phyloP scores from a whole-genome alignment of 2,888 invertebrate genomes.

The Campopleginae sp. region DNA sequence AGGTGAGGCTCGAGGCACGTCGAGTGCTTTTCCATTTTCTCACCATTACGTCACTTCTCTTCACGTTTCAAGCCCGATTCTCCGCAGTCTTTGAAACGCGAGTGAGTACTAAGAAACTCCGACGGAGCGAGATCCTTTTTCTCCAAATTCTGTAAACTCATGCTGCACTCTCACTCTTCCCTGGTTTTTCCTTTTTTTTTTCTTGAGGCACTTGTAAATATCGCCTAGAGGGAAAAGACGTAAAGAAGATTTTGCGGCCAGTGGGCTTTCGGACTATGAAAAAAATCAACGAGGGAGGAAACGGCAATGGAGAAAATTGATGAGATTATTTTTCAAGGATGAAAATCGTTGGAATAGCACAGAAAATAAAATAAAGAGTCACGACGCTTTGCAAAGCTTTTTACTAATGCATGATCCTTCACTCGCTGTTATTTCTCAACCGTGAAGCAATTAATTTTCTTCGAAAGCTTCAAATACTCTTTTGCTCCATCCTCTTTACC shows the following conservation, averaged over 20 bases:
- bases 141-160: constrained; percentile 38
- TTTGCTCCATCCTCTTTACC: constrained; percentile 2
- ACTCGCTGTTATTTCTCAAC: constrained; percentile 2
- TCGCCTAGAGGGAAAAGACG: constrained; percentile 13
- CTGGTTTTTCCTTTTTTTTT: neutral
- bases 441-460: constrained; percentile 8
- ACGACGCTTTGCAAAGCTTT: constrained; percentile 10
- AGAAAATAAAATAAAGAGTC: constrained; percentile 19
- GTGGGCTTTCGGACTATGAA: neutral
- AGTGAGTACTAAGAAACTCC: constrained; percentile 31
- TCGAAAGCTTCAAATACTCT: neutral
- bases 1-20: constrained; percentile 22
- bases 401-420: neutral
- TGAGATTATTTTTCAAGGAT: constrained; percentile 31
- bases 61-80: constrained; percentile 56
- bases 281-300: constrained; percentile 13
- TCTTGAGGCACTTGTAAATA: constrained; percentile 34
- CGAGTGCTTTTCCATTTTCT: constrained; percentile 63
- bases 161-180: constrained; percentile 10
- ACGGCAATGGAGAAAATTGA: constrained; percentile 29
- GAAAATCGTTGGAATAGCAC: constrained; percentile 18
- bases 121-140: constrained; percentile 27
- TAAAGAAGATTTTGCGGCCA: constrained; percentile 17
- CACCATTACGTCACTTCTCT: constrained; percentile 59
- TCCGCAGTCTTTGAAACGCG: constrained; percentile 33